Evolutionary conservation across 2,888 invertebrate species (phyloP), one percentile per base, ranked within the genome.

Genomic region (Sphaeridia pumilis): DNA sequence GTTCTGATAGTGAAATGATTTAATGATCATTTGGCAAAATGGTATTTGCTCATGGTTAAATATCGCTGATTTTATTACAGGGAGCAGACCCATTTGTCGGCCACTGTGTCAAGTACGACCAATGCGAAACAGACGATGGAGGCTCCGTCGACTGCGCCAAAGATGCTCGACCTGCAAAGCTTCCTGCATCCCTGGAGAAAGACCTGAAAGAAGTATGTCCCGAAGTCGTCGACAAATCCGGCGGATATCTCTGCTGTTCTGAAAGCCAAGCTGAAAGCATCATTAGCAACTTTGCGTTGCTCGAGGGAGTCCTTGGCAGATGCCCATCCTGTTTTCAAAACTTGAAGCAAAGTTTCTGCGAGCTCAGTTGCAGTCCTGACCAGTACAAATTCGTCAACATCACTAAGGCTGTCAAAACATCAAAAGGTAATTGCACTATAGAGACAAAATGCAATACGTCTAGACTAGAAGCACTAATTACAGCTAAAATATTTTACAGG

Each of bases 241-340:
- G 63, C 26, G 42, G 56, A 31, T 52, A 58, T 22, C 49, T 65
- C 3, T 65, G 65, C 22, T 65, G 65, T 50, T 49, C 38, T 28
- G 31, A 41, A 26, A 58, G 54, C 1, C 63, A 65, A 56, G 55
- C 63, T 10, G 25, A 1, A 2, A 49, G 58, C 35, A 50, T 65
- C 4, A 45, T 54, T 0, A 24, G 26, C 14, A 61, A 58, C 48
- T 54, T 65, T 20, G 54, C 20, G 3, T 21, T 81, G 55, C 82
- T 84, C 0, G 79, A 80, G 38, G 75, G 78, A 46, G 70, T 90
- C 1, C 78, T 87, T 17, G 77, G 79, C 4, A 75, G 89, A 43
- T 95, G 95, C 68, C 85, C 87, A 0, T 79, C 84, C 0, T 95
- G 94, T 67, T 70, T 78, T 1, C 72, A 76, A 54, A 95, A 94